A percentile compares a stretch with the other conserved stretches of the same genome.
phyloP scores from a whole-genome alignment of 2,797 vertebrate genomes.

The Remorina albescens region DNA sequence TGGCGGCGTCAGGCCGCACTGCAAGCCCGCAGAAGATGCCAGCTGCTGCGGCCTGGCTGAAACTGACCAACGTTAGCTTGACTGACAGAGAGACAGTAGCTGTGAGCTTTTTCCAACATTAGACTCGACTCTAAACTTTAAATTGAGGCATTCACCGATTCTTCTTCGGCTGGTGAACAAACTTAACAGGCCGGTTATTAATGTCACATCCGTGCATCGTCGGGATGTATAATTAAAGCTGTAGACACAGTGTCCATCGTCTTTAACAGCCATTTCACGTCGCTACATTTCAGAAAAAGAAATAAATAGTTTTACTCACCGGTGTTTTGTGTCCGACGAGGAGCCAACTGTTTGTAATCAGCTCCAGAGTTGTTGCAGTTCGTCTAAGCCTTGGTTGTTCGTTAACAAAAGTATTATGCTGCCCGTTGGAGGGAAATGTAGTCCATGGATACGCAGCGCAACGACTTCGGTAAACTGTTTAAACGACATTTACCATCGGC shows the following conservation, averaged over 20 bases:
- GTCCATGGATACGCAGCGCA: neutral
- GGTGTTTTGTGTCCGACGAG: conserved; percentile 9
- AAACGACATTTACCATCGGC: conserved; percentile 55
- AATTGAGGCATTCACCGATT: neutral
- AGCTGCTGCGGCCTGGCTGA: conserved; percentile 41
- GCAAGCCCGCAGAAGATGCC: conserved; percentile 7
- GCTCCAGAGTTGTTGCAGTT: conserved; percentile 53
- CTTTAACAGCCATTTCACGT: neutral
- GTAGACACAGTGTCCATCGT: rapidly evolving
- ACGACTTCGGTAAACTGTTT: rapidly evolving
- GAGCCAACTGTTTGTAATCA: conserved; percentile 48
- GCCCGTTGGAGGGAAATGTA: conserved; percentile 54
- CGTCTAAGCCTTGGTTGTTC: conserved; percentile 8
- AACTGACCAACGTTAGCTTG: conserved; percentile 3
- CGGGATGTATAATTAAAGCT: neutral
- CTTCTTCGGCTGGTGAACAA: neutral
- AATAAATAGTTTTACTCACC: conserved; percentile 24
- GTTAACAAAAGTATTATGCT: conserved; percentile 17
- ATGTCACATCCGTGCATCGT: neutral
- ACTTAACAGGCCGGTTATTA: conserved; percentile 1
- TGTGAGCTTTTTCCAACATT: neutral
- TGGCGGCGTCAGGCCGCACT: neutral
- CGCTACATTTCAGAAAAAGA: neutral
- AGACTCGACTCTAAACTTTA: neutral
- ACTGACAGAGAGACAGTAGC: neutral